Evolutionary conservation across 2,888 invertebrate genomes (phyloP).

Genomic region (Cancer borealis): DNA sequence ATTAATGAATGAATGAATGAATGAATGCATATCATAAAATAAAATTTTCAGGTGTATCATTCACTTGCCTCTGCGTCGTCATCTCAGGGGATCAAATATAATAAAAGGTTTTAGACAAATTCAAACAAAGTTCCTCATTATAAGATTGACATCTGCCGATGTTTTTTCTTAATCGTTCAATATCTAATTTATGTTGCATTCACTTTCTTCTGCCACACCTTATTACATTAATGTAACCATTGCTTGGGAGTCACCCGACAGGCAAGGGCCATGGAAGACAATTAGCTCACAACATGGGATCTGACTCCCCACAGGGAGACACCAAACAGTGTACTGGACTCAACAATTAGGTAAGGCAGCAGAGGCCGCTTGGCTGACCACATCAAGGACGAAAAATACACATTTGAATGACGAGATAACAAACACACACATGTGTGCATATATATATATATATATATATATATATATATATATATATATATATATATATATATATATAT

Average conservation of each 20-base stretch:
- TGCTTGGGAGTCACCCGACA: too few relatives aligned
- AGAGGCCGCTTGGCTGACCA: too few relatives aligned
- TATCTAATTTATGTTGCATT: too few relatives aligned
- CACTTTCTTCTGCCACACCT: too few relatives aligned
- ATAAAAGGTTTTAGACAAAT: neutral
- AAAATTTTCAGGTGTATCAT: neutral
- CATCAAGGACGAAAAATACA: too few relatives aligned
- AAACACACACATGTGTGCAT: neutral
- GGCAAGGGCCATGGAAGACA: too few relatives aligned
- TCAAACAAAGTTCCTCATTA: neutral
- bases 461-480: slow-evolving; percentile 30
- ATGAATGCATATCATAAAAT: neutral
- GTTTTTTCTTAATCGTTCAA: neutral
- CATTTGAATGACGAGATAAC: too few relatives aligned
- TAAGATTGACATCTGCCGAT: neutral
- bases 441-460: neutral
- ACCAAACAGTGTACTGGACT: too few relatives aligned
- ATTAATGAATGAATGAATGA: neutral
- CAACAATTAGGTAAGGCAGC: too few relatives aligned
- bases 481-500: neutral
- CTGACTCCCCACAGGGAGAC: too few relatives aligned
- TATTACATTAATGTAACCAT: too few relatives aligned
- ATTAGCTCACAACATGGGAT: too few relatives aligned
- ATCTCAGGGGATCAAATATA: neutral
- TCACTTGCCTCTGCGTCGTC: neutral